phyloP scores from a whole-genome alignment of 2,888 invertebrate species.

The Meteorus cinctellus region DNA sequence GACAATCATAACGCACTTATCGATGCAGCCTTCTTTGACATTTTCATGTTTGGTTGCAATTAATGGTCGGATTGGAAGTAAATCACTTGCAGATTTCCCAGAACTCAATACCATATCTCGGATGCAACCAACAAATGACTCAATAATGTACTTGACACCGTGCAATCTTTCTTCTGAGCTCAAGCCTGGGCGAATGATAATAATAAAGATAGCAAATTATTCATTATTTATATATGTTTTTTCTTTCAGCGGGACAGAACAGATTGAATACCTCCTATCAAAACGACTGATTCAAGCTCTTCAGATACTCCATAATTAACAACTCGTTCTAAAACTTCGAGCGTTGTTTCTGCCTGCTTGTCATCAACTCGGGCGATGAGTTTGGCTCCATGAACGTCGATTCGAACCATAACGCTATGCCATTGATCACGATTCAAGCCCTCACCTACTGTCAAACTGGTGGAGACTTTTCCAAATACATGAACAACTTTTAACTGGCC shows the following conservation, averaged over 20 bases:
- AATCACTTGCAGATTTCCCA: constrained; percentile 88
- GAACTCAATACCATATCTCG: constrained; percentile 90
- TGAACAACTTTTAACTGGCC: constrained; percentile 94
- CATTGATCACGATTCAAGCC: constrained; percentile 92
- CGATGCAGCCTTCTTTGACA: constrained; percentile 90
- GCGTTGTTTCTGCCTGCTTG: constrained; percentile 85
- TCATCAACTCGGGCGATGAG: constrained; percentile 91
- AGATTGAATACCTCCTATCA: constrained; percentile 83
- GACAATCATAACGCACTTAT: constrained; percentile 75
- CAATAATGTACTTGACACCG: constrained; percentile 93
- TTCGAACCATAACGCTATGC: constrained; percentile 91
- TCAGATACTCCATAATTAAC: constrained; percentile 91
- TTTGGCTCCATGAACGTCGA: constrained; percentile 89
- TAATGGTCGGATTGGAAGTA: constrained; percentile 86
- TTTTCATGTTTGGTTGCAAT: constrained; percentile 93
- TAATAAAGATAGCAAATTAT: not conserved
- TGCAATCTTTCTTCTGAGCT: constrained; percentile 92
- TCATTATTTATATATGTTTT: constrained; percentile 8
- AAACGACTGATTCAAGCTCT: constrained; percentile 89
- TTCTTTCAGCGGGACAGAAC: not conserved
- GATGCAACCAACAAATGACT: constrained; percentile 94
- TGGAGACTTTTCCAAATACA: constrained; percentile 91
- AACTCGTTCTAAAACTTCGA: constrained; percentile 88
- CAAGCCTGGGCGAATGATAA: constrained; percentile 69
- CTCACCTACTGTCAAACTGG: constrained; percentile 88